These are phyloP conservation scores for Pomacea maculata DNA, from an alignment of 1,140 invertebrate species.

Conservation along the genomic window DNA sequence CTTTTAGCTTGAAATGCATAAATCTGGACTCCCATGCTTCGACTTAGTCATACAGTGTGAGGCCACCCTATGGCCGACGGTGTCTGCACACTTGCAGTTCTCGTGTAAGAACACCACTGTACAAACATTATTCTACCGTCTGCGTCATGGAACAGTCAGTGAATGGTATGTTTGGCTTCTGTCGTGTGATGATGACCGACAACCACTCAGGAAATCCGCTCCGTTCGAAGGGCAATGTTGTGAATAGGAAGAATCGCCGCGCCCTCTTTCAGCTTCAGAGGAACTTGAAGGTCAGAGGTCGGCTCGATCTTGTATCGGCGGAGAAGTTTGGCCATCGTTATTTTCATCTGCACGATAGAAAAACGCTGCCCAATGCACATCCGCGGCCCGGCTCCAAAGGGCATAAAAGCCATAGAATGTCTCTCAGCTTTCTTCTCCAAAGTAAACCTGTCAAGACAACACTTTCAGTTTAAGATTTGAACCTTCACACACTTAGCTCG, in stretches of 20 bases:
- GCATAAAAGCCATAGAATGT: conserved; percentile 57
- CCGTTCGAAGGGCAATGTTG: conserved; percentile 42
- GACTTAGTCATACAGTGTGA: too few relatives aligned
- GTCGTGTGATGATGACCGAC: neutral
- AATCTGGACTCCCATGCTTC: too few relatives aligned
- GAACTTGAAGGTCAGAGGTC: conserved; percentile 31
- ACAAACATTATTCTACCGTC: neutral
- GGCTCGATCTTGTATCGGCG: conserved; percentile 50
- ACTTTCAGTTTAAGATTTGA: neutral
- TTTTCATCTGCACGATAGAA: conserved; percentile 62
- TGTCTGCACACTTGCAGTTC: neutral
- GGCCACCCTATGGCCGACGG: too few relatives aligned
- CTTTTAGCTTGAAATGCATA: too few relatives aligned
- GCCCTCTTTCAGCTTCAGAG: conserved; percentile 52
- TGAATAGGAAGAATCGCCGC: conserved; percentile 55
- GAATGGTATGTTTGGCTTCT: too few relatives aligned
- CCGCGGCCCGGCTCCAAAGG: conserved; percentile 65
- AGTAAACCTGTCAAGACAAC: conserved; percentile 49
- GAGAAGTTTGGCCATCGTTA: conserved; percentile 52
- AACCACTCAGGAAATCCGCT: conserved; percentile 26
- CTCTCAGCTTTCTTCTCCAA: conserved; percentile 42
- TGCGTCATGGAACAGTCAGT: neutral
- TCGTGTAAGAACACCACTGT: too few relatives aligned
- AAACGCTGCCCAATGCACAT: conserved; percentile 66
- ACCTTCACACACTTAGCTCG: neutral